Base-by-base conservation (phyloP, 2,113 vertebrate genomes). In the Callaeas wilsoni region DNA sequence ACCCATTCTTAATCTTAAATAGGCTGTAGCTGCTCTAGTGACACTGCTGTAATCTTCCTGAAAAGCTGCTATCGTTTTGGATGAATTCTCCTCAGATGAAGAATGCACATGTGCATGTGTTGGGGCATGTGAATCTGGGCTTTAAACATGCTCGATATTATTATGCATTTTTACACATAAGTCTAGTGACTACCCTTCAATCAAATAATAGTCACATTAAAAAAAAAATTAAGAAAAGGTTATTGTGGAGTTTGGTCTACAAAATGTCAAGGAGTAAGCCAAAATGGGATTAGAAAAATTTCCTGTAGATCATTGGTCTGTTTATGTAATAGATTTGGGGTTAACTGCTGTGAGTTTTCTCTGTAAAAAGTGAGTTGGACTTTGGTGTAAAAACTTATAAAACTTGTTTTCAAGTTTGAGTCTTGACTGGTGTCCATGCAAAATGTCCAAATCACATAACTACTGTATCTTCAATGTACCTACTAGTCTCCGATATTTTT, bases 171-270 rank as follows among this genome's bases (percentile, higher is more conserved):
- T 92, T 63, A 37, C 12, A 16, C 37, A 5, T 23, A 84, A 29
- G 7, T 39, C 18, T 46, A 78, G 12, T 33, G 16, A 42, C 18
- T 46, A 47, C 8, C 3, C 59, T 70, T 89, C 27, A 27, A 11
- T 52, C 15, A 84, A 86, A 29, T 35, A 67, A 53, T 20, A 64
- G n/a, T 26, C 77, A 42, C 12, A 6, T 78, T 6, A 5, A 27
- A 80, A 60, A 39, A 59, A n/a, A 29, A 16, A 27, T 3, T 6
- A 42, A 57, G 0, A n/a, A 79, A 49, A 30, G 0, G 0, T 37
- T 84, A 17, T 50, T 79, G 1, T 46, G 68, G 15, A 60, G 14
- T 52, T 70, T 49, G 8, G 9, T 59, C 44, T 60, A 47, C 39
- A 84, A 79, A 86, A 75, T 39, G 4, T 32, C 27, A 90, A 85